Conservation (phyloP, 1,140 invertebrate genomes). For the Phymorhynchus buccinoides region DNA sequence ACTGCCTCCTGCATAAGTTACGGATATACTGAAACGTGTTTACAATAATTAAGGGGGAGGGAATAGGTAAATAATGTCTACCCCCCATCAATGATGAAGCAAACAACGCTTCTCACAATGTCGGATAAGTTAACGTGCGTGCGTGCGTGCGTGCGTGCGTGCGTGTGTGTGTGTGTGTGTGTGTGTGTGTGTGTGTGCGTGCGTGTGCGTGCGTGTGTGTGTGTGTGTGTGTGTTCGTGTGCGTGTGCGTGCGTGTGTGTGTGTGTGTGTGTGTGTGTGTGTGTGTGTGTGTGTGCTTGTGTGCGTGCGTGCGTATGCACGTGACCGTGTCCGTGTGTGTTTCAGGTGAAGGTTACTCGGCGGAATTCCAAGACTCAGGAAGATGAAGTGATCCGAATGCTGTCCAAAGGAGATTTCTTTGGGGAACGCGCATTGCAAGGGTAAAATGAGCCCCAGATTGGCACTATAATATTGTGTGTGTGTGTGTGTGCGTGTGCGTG, state of each 20-base stretch:
- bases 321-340: constrained; percentile 1
- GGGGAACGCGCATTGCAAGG: constrained; percentile 97
- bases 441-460: constrained; percentile 77
- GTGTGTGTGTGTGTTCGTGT: background rate
- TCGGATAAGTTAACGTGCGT: no score
- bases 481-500: constrained; percentile 4
- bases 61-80: no score
- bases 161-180: background rate
- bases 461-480: background rate
- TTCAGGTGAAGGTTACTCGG: constrained; percentile 90
- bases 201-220: background rate
- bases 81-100: no score
- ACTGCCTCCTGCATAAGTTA: no score
- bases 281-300: background rate
- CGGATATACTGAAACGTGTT: no score
- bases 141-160: background rate
- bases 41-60: no score
- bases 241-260: background rate
- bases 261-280: no score
- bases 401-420: constrained; percentile 96
- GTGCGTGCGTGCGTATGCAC: background rate
- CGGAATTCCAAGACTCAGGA: constrained; percentile 80
- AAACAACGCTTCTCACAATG: no score
- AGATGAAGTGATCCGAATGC: constrained; percentile 90
- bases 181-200: background rate